phyloP scores from a whole-genome alignment of 2,888 invertebrate genomes.

The Lamellibrachia satsuma region DNA sequence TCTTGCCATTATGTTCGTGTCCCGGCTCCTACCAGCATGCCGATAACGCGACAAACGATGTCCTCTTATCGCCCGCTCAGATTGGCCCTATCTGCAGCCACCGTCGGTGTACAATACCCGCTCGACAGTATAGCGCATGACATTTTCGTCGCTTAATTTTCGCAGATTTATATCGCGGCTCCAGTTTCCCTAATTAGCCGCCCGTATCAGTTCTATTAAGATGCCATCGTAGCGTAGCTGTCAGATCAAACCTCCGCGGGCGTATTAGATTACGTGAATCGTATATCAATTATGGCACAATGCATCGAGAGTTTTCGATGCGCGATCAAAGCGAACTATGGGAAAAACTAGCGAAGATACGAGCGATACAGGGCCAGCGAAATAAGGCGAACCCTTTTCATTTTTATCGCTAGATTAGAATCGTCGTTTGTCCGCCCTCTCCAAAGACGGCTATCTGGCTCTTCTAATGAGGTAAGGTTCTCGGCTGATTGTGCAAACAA shows the following conservation, averaged over 20 bases:
- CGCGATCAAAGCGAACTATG: background rate
- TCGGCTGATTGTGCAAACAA: background rate
- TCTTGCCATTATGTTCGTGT: background rate
- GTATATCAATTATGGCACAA: conserved; percentile 4
- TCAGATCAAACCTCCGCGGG: background rate
- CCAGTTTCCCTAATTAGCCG: background rate
- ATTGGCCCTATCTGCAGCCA: background rate
- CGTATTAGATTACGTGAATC: conserved; percentile 7
- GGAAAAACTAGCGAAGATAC: background rate
- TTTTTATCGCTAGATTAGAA: background rate
- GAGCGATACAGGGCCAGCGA: background rate
- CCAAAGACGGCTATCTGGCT: background rate
- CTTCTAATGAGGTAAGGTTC: background rate
- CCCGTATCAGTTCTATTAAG: conserved; percentile 13
- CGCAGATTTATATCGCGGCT: conserved; percentile 11
- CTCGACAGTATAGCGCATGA: background rate
- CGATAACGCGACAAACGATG: background rate
- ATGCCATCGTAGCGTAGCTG: background rate
- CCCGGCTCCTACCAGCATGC: background rate
- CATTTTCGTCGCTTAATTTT: conserved; percentile 17
- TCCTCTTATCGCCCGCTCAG: background rate
- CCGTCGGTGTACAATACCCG: background rate
- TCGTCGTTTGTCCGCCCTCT: background rate
- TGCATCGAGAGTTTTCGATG: background rate
- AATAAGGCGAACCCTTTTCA: background rate